Conservation (phyloP, 2,113 vertebrate genomes). For the Gulo gulo region DNA sequence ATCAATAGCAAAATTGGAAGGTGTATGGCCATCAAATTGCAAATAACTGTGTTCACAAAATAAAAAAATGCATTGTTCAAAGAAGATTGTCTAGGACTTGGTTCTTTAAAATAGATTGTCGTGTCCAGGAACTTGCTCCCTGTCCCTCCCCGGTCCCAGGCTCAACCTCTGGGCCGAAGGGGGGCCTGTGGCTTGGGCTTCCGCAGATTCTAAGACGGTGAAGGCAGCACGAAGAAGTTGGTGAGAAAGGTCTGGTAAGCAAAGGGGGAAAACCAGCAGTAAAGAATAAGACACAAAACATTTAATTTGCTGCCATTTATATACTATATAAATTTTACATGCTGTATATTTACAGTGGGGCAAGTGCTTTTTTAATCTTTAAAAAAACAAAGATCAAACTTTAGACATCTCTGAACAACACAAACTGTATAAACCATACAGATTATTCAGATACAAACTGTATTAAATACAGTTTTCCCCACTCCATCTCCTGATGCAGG, state of each 20-base stretch:
- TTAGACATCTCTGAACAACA: constrained; percentile 89
- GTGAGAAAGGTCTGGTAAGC: background rate
- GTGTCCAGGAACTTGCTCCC: background rate
- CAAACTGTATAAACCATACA: constrained; percentile 89
- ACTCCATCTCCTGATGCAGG: constrained; percentile 90
- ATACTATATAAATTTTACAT: constrained; percentile 97
- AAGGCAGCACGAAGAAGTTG: background rate
- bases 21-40: constrained; percentile 69
- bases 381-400: constrained; percentile 90
- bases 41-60: constrained; percentile 78
- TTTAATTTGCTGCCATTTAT: constrained; percentile 88
- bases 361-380: constrained; percentile 88
- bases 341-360: constrained; percentile 94
- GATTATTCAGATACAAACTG: constrained; percentile 89
- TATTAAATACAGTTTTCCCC: constrained; percentile 89
- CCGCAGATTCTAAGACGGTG: background rate
- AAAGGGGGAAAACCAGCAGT: background rate
- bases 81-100: background rate
- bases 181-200: background rate
- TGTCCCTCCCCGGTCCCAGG: background rate
- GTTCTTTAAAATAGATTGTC: background rate
- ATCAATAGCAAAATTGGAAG: constrained; percentile 49
- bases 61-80: constrained; percentile 48
- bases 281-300: constrained; percentile 37
- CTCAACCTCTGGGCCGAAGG: accelerated